Evolutionary conservation across 2,888 invertebrate species (phyloP).

Genomic region (Calameuta filiformis): DNA sequence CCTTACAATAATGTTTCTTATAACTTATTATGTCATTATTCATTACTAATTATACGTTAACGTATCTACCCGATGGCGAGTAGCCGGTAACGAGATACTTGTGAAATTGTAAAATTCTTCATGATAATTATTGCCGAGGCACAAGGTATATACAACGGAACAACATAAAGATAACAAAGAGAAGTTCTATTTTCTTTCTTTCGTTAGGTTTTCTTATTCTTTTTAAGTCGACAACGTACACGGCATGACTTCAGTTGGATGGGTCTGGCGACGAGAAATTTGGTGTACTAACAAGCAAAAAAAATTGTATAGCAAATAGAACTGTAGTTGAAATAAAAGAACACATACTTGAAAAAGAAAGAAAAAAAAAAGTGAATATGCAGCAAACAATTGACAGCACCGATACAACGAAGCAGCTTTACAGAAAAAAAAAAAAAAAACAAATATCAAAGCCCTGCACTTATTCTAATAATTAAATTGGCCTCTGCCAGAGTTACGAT

Average conservation of each 20-base stretch:
- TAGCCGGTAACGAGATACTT: conserved; percentile 27
- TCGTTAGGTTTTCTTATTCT: conserved; percentile 1
- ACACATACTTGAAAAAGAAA: conserved; percentile 49
- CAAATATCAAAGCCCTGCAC: conserved; percentile 43
- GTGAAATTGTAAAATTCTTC: conserved; percentile 36
- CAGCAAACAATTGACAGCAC: not conserved
- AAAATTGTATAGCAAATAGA: conserved; percentile 61
- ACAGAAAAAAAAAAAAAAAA: conserved; percentile 3
- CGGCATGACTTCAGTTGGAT: conserved; percentile 22
- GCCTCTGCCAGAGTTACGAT: not conserved
- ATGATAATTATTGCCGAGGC: not conserved
- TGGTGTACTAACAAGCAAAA: conserved; percentile 51
- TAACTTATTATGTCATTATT: conserved; percentile 40
- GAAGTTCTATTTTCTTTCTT: not conserved
- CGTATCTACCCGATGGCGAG: conserved; percentile 8
- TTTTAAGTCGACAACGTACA: conserved; percentile 12
- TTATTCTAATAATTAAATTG: conserved; percentile 5
- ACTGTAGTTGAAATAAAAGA: conserved; percentile 57
- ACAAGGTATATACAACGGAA: not conserved
- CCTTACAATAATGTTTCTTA: conserved; percentile 32
- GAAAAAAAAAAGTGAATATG: conserved; percentile 20
- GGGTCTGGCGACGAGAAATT: conserved; percentile 41
- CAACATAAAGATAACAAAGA: conserved; percentile 6
- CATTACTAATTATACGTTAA: conserved; percentile 40
- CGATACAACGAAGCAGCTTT: not conserved